Percentiles rank a stretch among this genome's conserved stretches.
phyloP scores from a whole-genome alignment of 2,797 vertebrate species.

The Tinamus major region DNA sequence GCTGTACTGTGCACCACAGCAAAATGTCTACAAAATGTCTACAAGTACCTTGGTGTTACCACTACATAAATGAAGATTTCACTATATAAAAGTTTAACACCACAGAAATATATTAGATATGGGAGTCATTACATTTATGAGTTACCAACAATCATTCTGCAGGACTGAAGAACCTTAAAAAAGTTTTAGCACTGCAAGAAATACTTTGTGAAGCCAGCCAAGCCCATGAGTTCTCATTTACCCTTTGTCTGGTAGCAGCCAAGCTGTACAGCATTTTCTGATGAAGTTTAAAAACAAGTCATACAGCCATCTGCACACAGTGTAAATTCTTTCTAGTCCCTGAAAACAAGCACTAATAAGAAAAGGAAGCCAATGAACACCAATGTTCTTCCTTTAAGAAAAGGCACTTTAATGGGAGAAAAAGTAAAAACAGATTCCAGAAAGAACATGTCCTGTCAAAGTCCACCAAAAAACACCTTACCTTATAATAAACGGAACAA shows the following conservation, averaged over 20 bases:
- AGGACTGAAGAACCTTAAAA: not conserved
- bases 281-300: not conserved
- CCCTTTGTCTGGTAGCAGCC: not conserved
- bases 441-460: not conserved
- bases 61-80: not conserved
- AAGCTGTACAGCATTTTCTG: not conserved
- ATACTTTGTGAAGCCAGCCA: not conserved
- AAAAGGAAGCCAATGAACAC: not conserved
- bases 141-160: not conserved
- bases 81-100: not conserved
- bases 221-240: not conserved
- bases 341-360: not conserved
- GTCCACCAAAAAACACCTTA: slow-evolving; percentile 47
- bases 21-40: too few relatives aligned
- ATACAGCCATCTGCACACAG: not conserved
- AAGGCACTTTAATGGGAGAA: not conserved
- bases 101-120: not conserved
- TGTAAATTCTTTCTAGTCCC: not conserved
- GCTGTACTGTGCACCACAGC: not conserved
- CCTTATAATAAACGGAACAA: slow-evolving; percentile 93
- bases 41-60: not conserved
- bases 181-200: not conserved
- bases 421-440: not conserved
- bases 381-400: not conserved
- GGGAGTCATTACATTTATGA: not conserved